phyloP scores from a whole-genome alignment of 2,888 invertebrate genomes.

The Agriopis aurantiaria region DNA sequence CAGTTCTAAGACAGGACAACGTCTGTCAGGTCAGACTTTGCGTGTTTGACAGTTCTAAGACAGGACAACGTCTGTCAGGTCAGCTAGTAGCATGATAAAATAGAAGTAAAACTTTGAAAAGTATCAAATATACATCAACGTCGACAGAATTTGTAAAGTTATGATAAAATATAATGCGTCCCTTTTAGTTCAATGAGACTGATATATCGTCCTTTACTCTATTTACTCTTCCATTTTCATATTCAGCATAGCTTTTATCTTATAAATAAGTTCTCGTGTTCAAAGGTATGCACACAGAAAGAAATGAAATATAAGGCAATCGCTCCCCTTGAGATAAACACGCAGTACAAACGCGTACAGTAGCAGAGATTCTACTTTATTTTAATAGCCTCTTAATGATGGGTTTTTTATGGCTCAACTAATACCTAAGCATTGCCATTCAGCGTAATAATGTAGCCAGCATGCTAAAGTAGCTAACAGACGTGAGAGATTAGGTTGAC shows the following conservation, averaged over 20 bases:
- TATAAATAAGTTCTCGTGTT: conserved; percentile 37
- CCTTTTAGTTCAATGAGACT: conserved; percentile 16
- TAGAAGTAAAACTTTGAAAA: neutral
- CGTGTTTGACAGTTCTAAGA: too few relatives aligned
- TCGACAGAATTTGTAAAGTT: conserved; percentile 3
- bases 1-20: too few relatives aligned
- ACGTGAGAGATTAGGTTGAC: too few relatives aligned
- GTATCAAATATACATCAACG: conserved; percentile 1
- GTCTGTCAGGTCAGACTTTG: too few relatives aligned
- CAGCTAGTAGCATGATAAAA: neutral
- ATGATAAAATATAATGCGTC: neutral
- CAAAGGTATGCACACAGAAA: conserved; percentile 36
- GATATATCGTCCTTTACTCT: conserved; percentile 22
- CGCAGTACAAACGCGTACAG: conserved; percentile 1
- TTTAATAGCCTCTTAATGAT: too few relatives aligned
- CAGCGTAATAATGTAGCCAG: too few relatives aligned
- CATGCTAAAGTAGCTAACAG: too few relatives aligned
- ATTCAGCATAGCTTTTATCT: conserved; percentile 20
- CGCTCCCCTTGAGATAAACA: conserved; percentile 38
- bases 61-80: too few relatives aligned
- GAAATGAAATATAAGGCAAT: conserved; percentile 44
- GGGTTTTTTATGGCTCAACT: too few relatives aligned
- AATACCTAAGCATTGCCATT: too few relatives aligned
- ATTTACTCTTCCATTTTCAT: conserved; percentile 31
- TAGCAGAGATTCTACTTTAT: neutral